Base-by-base conservation (phyloP, 2,797 vertebrate genomes). In the Periparus ater region DNA sequence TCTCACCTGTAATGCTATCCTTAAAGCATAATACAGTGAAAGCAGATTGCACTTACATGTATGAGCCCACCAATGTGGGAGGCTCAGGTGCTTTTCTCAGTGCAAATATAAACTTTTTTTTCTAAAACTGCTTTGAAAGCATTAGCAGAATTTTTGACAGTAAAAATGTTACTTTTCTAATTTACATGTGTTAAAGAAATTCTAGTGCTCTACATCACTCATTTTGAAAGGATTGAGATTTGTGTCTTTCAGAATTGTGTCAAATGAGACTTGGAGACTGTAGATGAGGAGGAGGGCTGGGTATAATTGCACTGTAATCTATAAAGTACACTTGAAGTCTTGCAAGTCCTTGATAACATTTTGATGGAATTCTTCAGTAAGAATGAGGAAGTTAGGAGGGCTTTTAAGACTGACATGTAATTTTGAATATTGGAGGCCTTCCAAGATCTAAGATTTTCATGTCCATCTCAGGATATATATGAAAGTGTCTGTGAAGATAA, bases 11-110 rank as follows among this genome's bases (percentile, higher is more conserved):
- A 58, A 42, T 13, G 26, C 44, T 6, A 4, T 81, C 15, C 78
- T 82, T 71, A 51, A 51, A 61, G 34, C 0, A 0, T 22, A 17
- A 13, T 34, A 17, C 6, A 2, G 3, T 54, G 34, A 26, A 60
- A 66, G 45, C 55, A 60, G 44, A 44, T 66, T 6, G 2, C n/a
- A 19, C 17, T 55, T 79, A 48, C 6, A 11, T 0, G 1, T 38
- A 17, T 18, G 67, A 73, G 17, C 45, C 62, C 32, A 65, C 21
- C 54, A 17, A 0, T n/a, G 50, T 20, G 15, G 30, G 40, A 75
- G 17, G 34, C 74, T 84, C 42, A 36, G 50, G 14, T 67, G 17
- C 45, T 89, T 93, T 51, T 34, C 34, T 71, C 60, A 45, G 7
- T 55, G 45, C 36, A 60, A 15, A 45, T 38, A 45, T 2, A 55